These are phyloP conservation scores for Synergus gifuensis DNA, from an alignment of 2,888 invertebrate genomes.

Conservation along the genomic window DNA sequence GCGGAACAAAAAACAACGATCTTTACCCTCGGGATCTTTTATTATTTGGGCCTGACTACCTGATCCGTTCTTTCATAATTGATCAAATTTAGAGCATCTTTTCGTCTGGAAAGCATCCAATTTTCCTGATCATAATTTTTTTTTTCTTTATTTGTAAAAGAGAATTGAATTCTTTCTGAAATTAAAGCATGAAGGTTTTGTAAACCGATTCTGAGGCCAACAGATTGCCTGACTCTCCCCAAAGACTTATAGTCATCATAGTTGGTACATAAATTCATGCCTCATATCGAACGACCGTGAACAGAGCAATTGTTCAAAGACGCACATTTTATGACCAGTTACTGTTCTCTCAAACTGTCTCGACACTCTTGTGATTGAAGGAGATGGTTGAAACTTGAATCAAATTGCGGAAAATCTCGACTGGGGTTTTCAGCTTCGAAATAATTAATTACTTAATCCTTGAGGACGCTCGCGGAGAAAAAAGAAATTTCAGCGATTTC, in stretches of 20 bases:
- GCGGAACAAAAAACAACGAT: not conserved
- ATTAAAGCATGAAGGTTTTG: not conserved
- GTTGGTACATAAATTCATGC: slow-evolving; percentile 44
- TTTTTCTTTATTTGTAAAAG: not conserved
- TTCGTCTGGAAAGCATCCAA: not conserved
- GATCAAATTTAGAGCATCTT: no score
- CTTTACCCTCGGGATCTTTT: not conserved
- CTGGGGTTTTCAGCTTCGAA: not conserved
- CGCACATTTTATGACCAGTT: slow-evolving; percentile 44
- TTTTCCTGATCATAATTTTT: slow-evolving; percentile 1
- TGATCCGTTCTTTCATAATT: slow-evolving; percentile 1
- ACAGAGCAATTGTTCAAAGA: slow-evolving; percentile 47
- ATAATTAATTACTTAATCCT: not conserved
- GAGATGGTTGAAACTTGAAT: not conserved
- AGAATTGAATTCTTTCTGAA: no score
- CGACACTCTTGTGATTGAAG: no score
- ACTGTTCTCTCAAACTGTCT: slow-evolving; percentile 20
- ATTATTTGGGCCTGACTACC: not conserved
- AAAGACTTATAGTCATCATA: slow-evolving; percentile 58
- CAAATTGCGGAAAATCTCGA: not conserved
- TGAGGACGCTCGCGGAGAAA: no score
- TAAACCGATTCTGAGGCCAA: not conserved
- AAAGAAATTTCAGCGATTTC: not conserved
- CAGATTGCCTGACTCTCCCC: slow-evolving; percentile 45
- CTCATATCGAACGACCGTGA: slow-evolving; percentile 45